phyloP scores from a whole-genome alignment of 2,113 vertebrate genomes.

The Bathybates hornii region DNA sequence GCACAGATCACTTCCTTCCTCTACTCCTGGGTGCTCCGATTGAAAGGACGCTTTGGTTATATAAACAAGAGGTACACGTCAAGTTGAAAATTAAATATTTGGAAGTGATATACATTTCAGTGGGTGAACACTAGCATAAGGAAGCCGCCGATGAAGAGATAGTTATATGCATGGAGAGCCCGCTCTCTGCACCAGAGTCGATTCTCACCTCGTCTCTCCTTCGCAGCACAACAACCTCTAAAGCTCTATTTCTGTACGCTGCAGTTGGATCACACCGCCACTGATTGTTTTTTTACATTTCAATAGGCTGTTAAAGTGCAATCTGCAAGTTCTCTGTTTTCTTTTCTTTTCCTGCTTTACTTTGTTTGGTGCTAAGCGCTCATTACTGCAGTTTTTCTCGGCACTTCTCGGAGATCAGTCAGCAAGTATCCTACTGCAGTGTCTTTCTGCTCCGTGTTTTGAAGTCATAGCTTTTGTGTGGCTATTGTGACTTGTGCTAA shows the following conservation, averaged over 20 bases:
- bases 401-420: constrained; percentile 10
- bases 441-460: background rate
- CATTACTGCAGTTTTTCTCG: constrained; percentile 31
- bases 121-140: constrained; percentile 34
- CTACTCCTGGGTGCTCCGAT: constrained; percentile 32
- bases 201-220: constrained; percentile 37
- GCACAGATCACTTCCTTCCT: constrained; percentile 6
- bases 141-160: constrained; percentile 30
- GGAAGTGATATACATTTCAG: constrained; percentile 36
- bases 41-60: constrained; percentile 48
- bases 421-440: background rate
- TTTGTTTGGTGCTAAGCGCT: constrained; percentile 39
- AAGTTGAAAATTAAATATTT: constrained; percentile 60
- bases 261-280: background rate
- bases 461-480: constrained; percentile 3
- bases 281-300: constrained; percentile 24
- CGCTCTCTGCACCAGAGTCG: constrained; percentile 30
- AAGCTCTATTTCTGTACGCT: constrained; percentile 40
- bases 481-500: background rate
- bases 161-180: constrained; percentile 43
- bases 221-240: constrained; percentile 37
- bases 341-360: background rate
- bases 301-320: constrained; percentile 13
- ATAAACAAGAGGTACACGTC: constrained; percentile 49
- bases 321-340: constrained; percentile 17